Percentiles rank a stretch among this genome's conserved stretches.
These are phyloP conservation scores for Edolisoma coerulescens DNA, from an alignment of 2,113 vertebrate species.

Conservation along the genomic window DNA sequence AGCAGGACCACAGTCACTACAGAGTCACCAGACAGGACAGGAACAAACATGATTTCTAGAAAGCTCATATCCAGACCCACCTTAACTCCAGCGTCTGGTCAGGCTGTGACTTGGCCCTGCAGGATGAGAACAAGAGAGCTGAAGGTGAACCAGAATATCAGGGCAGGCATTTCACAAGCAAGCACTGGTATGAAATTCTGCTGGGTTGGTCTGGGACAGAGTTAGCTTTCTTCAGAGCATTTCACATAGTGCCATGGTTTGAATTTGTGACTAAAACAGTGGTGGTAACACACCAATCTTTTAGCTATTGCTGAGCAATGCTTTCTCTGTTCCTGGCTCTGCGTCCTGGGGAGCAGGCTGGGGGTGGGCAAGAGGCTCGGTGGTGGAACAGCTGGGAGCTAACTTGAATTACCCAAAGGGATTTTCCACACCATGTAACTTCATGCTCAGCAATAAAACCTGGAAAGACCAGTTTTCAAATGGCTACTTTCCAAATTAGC, in stretches of 20 bases:
- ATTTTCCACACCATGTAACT: background rate
- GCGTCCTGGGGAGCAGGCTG: background rate
- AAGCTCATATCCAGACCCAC: background rate
- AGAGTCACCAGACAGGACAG: background rate
- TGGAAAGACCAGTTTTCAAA: background rate
- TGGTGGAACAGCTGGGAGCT: background rate
- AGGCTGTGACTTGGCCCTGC: background rate
- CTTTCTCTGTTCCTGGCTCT: background rate
- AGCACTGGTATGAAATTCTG: background rate
- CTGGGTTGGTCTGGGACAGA: background rate
- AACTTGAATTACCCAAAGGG: background rate
- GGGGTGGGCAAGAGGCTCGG: background rate
- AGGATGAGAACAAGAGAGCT: background rate
- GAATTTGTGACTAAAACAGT: background rate
- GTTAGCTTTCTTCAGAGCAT: background rate
- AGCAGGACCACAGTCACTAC: background rate
- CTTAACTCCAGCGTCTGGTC: background rate
- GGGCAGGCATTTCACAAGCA: background rate
- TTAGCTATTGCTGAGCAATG: background rate
- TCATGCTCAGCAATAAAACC: background rate
- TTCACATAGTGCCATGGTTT: background rate
- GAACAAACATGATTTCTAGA: background rate
- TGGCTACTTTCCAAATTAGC: background rate
- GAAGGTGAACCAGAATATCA: background rate
- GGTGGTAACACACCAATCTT: background rate